Evolutionary conservation across 2,797 vertebrate species (phyloP), one percentile per base, ranked within the genome.

Genomic region (Triplophysa bombifrons): DNA sequence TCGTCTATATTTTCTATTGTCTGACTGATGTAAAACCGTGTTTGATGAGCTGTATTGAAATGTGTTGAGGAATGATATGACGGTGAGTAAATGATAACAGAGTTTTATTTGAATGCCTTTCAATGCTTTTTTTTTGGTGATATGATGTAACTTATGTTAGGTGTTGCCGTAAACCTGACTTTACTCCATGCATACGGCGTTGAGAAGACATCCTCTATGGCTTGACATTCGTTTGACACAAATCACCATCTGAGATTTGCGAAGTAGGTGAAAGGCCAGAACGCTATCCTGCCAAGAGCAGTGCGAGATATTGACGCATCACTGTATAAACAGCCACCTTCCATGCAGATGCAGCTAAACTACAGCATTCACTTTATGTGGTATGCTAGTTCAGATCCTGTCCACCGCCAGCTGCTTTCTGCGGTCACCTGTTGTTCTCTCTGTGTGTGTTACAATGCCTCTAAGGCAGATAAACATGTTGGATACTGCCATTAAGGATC

Each of bases 211-310:
- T 48, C 48, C n/a, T 76, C 55, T 51, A 76, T 82, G 11, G 8
- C 48, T 55, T 50, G 27, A 44, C 58, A 71, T 44, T 74, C 30
- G 38, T 46, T 79, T 78, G 75, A 81, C 11, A 51, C 27, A 76
- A 75, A 78, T 81, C 71, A 38, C 67, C 71, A 55, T 56, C 71
- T 53, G 65, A 61, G 46, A 80, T 81, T 72, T 78, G 75, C 71
- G 75, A 83, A 60, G 70, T 63, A 65, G 74, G 71, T 78, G 38
- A 25, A 75, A 71, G 38, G 61, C 80, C 82, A 81, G 74, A 22
- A 7, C 1, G 9, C 66, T 46, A 25, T 65, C 48, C 58, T 78
- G 82, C 78, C 82, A 84, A 77, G 44, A 66, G 48, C 46, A 20
- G 50, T 78, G 67, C 56, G 63, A 76, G 56, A 44, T 74, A 58